phyloP scores from a whole-genome alignment of 2,888 invertebrate species.

The Lasioglossum morio region DNA sequence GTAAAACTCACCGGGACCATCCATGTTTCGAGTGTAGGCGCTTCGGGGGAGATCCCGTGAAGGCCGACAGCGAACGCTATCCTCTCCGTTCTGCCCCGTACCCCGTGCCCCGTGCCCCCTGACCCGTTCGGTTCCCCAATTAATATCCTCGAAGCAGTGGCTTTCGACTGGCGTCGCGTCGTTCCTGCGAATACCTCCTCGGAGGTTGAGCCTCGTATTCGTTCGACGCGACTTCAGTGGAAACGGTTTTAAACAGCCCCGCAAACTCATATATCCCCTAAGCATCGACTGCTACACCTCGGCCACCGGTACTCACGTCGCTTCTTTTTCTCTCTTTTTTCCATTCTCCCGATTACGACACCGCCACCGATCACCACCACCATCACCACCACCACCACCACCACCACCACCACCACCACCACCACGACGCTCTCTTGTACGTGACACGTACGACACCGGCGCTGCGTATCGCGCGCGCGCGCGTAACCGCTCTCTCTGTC shows the following conservation, averaged over 20 bases:
- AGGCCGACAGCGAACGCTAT: neutral
- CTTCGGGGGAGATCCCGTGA: neutral
- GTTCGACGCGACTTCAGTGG: constrained; percentile 22
- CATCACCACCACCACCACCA: neutral
- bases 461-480: constrained; percentile 26
- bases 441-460: constrained; percentile 33
- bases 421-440: constrained; percentile 14
- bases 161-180: neutral
- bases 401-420: neutral
- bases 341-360: constrained; percentile 29
- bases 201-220: neutral
- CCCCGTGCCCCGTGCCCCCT: too few species aligned
- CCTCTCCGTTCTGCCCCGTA: neutral
- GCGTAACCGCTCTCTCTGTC: neutral
- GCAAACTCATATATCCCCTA: constrained; percentile 22
- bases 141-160: neutral
- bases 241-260: constrained; percentile 27
- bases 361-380: neutral
- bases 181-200: neutral
- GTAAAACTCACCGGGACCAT: neutral
- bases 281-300: neutral
- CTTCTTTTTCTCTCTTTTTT: constrained; percentile 45
- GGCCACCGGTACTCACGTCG: constrained; percentile 20
- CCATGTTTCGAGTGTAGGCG: neutral
- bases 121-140: neutral